These are phyloP conservation scores for Siphlonurus alternatus DNA, from an alignment of 2,888 invertebrate species.

Conservation along the genomic window DNA sequence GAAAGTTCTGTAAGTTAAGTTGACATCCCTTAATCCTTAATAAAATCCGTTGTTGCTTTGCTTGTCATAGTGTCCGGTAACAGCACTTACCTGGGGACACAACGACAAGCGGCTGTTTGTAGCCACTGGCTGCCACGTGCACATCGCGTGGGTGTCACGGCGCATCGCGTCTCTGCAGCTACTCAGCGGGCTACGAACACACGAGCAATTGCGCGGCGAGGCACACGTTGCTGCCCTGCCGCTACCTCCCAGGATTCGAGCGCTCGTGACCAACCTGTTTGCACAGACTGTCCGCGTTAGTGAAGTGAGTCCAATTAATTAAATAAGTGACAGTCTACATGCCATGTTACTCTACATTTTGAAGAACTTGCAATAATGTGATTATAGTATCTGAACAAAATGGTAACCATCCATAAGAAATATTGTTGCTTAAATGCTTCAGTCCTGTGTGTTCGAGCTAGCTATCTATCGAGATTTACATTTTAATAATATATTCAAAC, in stretches of 20 bases:
- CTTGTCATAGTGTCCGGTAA: conserved; percentile 51
- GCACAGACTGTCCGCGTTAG: conserved; percentile 83
- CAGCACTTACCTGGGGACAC: conserved; percentile 96
- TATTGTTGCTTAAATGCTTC: no score
- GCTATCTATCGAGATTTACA: no score
- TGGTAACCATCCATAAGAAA: no score
- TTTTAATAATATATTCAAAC: no score
- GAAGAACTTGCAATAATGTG: neutral
- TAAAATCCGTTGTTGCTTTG: neutral
- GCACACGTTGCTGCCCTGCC: conserved; percentile 60
- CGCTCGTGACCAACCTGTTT: conserved; percentile 71
- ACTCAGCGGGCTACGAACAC: conserved; percentile 67
- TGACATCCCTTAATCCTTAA: no score
- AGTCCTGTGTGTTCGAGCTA: no score
- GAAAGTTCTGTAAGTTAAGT: no score
- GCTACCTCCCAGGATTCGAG: conserved; percentile 71
- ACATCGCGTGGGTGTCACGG: conserved; percentile 86
- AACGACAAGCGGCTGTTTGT: conserved; percentile 90
- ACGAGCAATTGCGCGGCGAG: conserved; percentile 56
- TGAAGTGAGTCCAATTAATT: conserved; percentile 11
- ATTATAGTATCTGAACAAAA: conserved; percentile 1
- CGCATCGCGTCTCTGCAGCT: conserved; percentile 81
- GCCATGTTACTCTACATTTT: neutral
- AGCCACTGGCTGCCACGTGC: conserved; percentile 77
- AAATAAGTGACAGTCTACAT: no score